Evolutionary conservation across 2,888 invertebrate species (phyloP), one percentile per base, ranked within the genome.

Genomic region (Candidula unifasciata): DNA sequence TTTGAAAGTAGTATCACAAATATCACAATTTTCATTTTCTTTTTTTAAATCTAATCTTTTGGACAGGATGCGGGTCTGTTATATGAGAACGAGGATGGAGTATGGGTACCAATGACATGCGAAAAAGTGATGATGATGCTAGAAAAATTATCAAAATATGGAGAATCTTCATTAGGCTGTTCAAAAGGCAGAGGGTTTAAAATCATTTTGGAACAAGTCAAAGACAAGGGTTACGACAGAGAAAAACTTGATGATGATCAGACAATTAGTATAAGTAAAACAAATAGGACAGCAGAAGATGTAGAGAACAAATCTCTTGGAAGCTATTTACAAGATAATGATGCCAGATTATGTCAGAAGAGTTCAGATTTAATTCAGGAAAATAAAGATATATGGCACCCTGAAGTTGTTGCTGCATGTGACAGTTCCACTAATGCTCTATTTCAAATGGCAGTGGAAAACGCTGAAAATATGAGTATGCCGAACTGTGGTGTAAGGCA

Each of bases 141-240:
- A n/a, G 79, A 79, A 35, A 33, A 35, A 8, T 73, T 83, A 64
- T 54, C 83, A 21, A 79, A 73, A 64, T 83, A 79, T 79, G 79
- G 78, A 27, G 78, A 79, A 37, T 71, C 73, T 0, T 73, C 73
- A 3, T 6, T 80, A 33, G 73, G 73, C 2, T 37, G 33, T 33
- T 60, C 83, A 30, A 79, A 37, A 73, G 83, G 83, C 2, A 69
- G 52, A 73, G 83, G 83, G 3, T 83, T 79, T n/a, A 83, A 83
- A 57, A 73, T 83, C 13, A 52, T 83, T 44, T 44, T 83, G n/a
- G 73, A 83, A 57, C 68, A 83, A 69, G 33, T n/a, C 68, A 66
- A 74, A 27, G 35, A 44, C 10, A 24, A 13, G 35, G 35, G 24
- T 24, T 35, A 8, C 0, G n/a, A 1, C 6, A 57, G 30, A 71